A percentile compares a stretch with the other conserved stretches of the same genome.
These are phyloP conservation scores for Lithophane leautieri DNA, from an alignment of 2,888 invertebrate species.

Conservation along the genomic window DNA sequence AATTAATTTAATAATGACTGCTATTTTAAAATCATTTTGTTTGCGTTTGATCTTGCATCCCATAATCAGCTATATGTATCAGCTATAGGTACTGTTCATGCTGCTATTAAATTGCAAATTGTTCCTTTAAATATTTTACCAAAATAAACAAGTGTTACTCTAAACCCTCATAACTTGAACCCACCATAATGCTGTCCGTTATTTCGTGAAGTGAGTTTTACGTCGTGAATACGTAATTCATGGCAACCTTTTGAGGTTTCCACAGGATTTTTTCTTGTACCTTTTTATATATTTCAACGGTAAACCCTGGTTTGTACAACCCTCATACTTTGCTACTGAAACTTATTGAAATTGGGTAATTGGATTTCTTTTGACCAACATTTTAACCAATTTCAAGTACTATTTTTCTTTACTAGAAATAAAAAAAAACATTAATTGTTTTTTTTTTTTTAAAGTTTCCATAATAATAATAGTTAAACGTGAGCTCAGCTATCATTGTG, in stretches of 20 bases:
- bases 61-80: too few species aligned
- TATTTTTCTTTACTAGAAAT: background rate
- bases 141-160: constrained; percentile 7
- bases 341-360: constrained; percentile 48
- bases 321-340: constrained; percentile 25
- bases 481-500: too few species aligned
- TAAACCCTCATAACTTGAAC: constrained; percentile 61
- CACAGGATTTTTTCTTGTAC: constrained; percentile 68
- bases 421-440: too few species aligned
- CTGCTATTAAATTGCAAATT: background rate
- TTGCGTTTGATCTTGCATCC: background rate
- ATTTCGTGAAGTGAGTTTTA: constrained; percentile 78
- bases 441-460: too few species aligned
- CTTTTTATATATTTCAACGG: constrained; percentile 61
- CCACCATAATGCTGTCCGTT: constrained; percentile 71
- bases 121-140: background rate
- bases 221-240: constrained; percentile 78
- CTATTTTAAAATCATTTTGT: too few species aligned
- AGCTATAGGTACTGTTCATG: background rate
- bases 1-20: too few species aligned
- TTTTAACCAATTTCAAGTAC: constrained; percentile 9
- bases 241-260: constrained; percentile 72
- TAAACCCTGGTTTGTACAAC: constrained; percentile 43
- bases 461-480: too few species aligned
- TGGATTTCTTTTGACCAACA: constrained; percentile 25